phyloP scores from a whole-genome alignment of 1,140 invertebrate species.

The Lysiphlebus fabarum region DNA sequence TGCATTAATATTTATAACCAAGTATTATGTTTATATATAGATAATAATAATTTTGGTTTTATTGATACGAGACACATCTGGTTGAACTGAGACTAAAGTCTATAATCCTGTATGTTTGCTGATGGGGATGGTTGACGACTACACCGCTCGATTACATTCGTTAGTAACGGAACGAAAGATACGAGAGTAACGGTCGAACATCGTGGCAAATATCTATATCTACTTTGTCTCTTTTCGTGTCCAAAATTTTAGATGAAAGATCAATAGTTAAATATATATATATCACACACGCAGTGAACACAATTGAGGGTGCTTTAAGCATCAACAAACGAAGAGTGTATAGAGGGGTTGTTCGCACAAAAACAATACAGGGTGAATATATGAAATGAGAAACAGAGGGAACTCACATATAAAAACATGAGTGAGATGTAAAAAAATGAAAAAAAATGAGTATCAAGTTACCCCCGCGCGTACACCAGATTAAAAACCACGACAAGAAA shows the following conservation, averaged over 20 bases:
- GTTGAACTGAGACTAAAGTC: not conserved
- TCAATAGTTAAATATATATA: constrained; percentile 1
- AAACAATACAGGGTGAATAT: constrained; percentile 12
- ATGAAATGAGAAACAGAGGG: constrained; percentile 6
- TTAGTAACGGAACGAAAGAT: constrained; percentile 26
- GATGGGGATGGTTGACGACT: not conserved
- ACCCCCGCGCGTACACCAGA: constrained; percentile 31
- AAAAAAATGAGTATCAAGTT: constrained; percentile 35
- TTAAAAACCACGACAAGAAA: constrained; percentile 46
- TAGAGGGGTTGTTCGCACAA: constrained; percentile 8
- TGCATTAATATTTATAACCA: too few relatives aligned
- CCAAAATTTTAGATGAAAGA: not conserved
- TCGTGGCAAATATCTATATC: constrained; percentile 10
- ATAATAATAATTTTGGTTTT: not conserved
- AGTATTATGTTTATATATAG: not conserved
- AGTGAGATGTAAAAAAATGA: constrained; percentile 24
- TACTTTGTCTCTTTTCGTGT: not conserved
- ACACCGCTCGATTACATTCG: constrained; percentile 28
- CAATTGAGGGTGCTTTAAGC: not conserved
- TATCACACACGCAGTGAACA: not conserved
- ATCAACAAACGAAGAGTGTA: constrained; percentile 1
- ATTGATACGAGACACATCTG: not conserved
- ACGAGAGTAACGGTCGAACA: constrained; percentile 12
- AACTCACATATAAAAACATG: constrained; percentile 16
- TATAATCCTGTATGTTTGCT: constrained; percentile 14